Conservation (phyloP, 2,797 vertebrate genomes). For the Alectoris magna region DNA sequence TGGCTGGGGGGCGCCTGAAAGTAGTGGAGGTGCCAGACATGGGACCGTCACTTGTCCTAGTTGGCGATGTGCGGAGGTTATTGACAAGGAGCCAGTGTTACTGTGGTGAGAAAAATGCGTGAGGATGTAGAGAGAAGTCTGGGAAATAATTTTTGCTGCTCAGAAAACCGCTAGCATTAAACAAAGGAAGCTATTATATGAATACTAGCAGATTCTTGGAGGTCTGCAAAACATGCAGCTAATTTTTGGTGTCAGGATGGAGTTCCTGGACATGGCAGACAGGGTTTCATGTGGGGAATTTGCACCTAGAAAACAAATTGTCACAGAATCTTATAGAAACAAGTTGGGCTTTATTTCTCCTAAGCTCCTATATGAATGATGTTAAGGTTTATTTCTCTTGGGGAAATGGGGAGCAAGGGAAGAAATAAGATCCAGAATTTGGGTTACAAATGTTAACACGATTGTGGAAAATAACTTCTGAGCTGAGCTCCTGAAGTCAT, state of each 20-base stretch:
- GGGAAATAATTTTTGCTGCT: not conserved
- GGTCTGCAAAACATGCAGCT: not conserved
- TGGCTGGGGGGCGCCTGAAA: not conserved
- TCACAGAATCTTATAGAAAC: not conserved
- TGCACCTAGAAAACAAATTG: not conserved
- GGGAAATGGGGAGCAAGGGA: not conserved
- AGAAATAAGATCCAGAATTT: not conserved
- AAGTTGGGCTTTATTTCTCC: slow-evolving; percentile 14
- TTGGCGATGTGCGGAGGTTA: rapidly evolving
- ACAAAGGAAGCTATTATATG: not conserved
- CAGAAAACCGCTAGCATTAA: not conserved
- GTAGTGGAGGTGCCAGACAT: not conserved
- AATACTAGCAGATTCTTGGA: not conserved
- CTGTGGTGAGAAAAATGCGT: not conserved
- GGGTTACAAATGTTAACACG: not conserved
- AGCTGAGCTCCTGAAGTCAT: not conserved
- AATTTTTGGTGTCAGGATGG: not conserved
- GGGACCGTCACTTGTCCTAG: not conserved
- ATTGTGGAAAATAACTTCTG: not conserved
- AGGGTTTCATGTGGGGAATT: not conserved
- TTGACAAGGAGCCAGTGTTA: not conserved
- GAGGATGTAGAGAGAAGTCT: not conserved
- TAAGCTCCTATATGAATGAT: not conserved
- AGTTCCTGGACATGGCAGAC: not conserved
- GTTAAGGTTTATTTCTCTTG: not conserved